Conservation (phyloP, 2,113 vertebrate species). For the Chloropsis hardwickii region DNA sequence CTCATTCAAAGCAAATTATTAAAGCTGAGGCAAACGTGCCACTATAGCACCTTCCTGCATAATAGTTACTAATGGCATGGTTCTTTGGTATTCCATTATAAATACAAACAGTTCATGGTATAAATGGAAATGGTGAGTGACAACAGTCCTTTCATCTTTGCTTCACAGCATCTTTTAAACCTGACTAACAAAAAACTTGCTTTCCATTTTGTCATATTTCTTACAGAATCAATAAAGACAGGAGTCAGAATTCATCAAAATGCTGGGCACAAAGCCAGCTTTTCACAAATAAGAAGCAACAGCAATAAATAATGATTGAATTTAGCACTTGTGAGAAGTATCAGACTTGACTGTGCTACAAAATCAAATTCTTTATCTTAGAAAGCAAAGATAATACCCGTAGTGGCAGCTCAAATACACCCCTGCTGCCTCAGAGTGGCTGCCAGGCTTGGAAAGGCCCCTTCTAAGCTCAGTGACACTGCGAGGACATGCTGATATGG, state of each 20-base stretch:
- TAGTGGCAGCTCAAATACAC: neutral
- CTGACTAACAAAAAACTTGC: neutral
- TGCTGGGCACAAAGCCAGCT: neutral
- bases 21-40: neutral
- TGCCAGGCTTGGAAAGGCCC: neutral
- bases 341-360: neutral
- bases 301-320: neutral
- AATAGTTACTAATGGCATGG: neutral
- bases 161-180: neutral
- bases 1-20: neutral
- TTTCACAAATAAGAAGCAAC: neutral
- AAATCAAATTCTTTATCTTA: neutral
- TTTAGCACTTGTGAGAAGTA: neutral
- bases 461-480: neutral
- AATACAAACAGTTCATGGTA: neutral
- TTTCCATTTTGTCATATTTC: neutral
- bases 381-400: neutral
- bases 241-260: neutral
- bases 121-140: neutral
- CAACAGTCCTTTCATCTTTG: neutral
- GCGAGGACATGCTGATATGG: neutral
- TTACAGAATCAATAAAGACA: neutral
- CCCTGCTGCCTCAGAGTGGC: neutral
- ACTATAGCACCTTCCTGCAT: neutral
- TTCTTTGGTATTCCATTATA: neutral